Percentiles rank a stretch among this genome's conserved stretches.
phyloP scores from a whole-genome alignment of 2,888 invertebrate genomes.

The Melieria crassipennis region DNA sequence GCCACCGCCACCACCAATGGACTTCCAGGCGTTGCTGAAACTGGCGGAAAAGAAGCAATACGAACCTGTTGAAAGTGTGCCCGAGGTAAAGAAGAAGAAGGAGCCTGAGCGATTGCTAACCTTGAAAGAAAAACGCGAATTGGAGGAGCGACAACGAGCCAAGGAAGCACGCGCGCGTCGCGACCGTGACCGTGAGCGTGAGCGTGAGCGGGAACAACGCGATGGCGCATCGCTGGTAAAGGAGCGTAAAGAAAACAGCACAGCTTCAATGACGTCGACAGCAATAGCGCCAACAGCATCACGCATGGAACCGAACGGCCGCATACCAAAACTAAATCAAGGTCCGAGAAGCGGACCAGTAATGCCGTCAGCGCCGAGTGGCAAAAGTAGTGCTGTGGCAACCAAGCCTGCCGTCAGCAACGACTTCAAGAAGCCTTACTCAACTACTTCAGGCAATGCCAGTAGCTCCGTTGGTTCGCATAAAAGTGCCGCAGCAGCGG shows the following conservation, averaged over 20 bases:
- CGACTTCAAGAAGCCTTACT: conserved; percentile 9
- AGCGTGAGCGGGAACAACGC: conserved; percentile 41
- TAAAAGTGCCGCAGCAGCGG: too few species aligned
- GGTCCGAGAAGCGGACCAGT: conserved; percentile 26
- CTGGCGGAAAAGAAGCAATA: conserved; percentile 85
- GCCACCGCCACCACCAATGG: conserved; percentile 77
- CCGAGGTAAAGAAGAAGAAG: conserved; percentile 66
- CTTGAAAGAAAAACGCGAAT: conserved; percentile 80
- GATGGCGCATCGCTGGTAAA: conserved; percentile 26
- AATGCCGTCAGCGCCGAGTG: conserved; percentile 24
- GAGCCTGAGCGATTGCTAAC: conserved; percentile 80
- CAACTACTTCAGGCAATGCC: not conserved
- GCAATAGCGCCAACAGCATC: conserved; percentile 6
- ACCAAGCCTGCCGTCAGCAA: conserved; percentile 27
- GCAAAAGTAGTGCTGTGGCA: conserved; percentile 6
- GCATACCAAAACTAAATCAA: conserved; percentile 69
- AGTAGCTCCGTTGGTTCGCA: too few species aligned
- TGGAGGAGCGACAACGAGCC: conserved; percentile 76
- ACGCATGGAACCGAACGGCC: conserved; percentile 59
- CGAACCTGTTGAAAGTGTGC: conserved; percentile 74
- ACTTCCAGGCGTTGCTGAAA: conserved; percentile 81
- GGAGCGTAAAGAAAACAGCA: conserved; percentile 39
- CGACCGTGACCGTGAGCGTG: conserved; percentile 61
- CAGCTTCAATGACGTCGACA: conserved; percentile 16
- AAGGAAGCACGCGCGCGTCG: conserved; percentile 69